These are phyloP conservation scores for Tetramorium simillimum DNA, from an alignment of 1,140 invertebrate species.

Conservation along the genomic window DNA sequence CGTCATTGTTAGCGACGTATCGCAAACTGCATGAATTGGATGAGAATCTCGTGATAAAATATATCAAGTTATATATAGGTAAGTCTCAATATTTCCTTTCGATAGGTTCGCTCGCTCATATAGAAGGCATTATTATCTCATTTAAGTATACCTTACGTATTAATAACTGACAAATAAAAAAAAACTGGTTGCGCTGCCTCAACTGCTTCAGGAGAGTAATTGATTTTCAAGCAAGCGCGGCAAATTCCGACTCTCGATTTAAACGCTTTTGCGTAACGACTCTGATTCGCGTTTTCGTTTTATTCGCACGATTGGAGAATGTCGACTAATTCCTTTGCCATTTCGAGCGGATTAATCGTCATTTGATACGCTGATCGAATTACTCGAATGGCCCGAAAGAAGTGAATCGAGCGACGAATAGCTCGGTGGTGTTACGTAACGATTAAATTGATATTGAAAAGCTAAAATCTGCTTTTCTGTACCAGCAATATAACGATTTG, in stretches of 20 bases:
- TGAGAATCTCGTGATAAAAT: conserved; percentile 41
- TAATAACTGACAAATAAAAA: neutral
- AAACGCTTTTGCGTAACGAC: neutral
- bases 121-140: neutral
- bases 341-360: conserved; percentile 30
- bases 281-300: neutral
- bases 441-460: neutral
- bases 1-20: conserved; percentile 28
- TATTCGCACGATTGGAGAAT: conserved; percentile 13
- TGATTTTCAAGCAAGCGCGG: neutral
- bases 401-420: conserved; percentile 6
- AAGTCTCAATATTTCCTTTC: conserved; percentile 24
- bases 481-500: neutral
- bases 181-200: neutral
- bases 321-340: conserved; percentile 17
- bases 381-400: conserved; percentile 1
- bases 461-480: neutral
- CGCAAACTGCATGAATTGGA: conserved; percentile 26
- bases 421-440: neutral
- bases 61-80: conserved; percentile 32
- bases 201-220: neutral
- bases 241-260: neutral
- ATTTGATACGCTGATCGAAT: conserved; percentile 27
- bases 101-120: conserved; percentile 15
- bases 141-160: neutral